Evolutionary conservation across 2,797 vertebrate species (phyloP), one percentile per base, ranked within the genome.

Genomic region (Melanotaenia nigrans): DNA sequence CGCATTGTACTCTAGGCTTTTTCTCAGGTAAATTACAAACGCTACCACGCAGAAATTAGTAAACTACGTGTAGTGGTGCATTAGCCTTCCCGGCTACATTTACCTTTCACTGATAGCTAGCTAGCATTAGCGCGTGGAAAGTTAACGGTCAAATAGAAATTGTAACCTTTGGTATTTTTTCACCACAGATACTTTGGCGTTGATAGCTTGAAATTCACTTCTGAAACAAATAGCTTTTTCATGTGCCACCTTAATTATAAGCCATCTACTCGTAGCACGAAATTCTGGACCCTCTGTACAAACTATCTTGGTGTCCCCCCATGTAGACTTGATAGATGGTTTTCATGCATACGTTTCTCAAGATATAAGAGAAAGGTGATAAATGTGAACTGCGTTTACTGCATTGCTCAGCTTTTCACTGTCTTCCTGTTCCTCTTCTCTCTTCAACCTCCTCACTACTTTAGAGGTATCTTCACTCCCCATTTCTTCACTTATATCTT

Each of bases 21-120:
- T 65, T 60, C 16, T 49, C 68, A 61, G 72, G 73, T 79, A 73
- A 73, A 4, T 25, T 47, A 3, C 4, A 18, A 53, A 59, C 20
- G 32, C 1, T 16, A 3, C 12, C 24, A 1, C 4, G 3, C 13
- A 18, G 16, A 10, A 30, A 13, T 40, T 32, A 0, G 6, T 22
- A 18, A 38, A 53, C 5, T n/a, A 13, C 33, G 6, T 45, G 22
- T 24, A 30, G 7, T 30, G 0, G 8, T 1, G 13, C 6, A 7
- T 49, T 54, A 33, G 14, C 18, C 2, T 55, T 5, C 12, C 5
- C 6, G 13, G 16, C 56, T 40, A 22, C 12, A 18, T 30, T 14
- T 32, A 65, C 42, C 40, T 35, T 18, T 25, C 28, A 16, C 20
- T 10, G 20, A 10, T 9, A 49, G 20, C 45, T 18, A 45, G 40